A percentile compares a stretch with the other conserved stretches of the same genome.
These are phyloP conservation scores for Enteromius radiatus DNA, from an alignment of 2,797 vertebrate species.

Conservation along the genomic window DNA sequence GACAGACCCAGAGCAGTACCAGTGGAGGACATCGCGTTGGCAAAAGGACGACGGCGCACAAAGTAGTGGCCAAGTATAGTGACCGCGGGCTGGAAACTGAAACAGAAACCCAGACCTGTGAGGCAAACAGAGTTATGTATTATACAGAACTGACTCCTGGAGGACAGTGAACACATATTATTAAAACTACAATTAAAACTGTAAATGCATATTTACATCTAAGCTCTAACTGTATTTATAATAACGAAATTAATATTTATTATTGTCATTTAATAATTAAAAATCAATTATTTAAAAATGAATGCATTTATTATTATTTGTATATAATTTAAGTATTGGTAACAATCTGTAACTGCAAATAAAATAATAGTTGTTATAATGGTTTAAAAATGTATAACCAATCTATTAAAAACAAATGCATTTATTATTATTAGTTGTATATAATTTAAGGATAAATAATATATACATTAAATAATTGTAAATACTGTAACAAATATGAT, in stretches of 20 bases:
- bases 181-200: not conserved
- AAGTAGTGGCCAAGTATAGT: constrained; percentile 93
- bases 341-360: not conserved
- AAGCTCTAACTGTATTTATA: not conserved
- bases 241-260: not conserved
- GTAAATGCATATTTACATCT: not conserved
- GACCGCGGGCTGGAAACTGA: constrained; percentile 91
- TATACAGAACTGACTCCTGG: not conserved
- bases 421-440: not conserved
- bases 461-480: not conserved
- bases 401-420: not conserved
- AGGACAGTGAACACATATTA: not conserved
- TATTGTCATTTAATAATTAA: not conserved
- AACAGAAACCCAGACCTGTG: constrained; percentile 91
- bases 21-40: constrained; percentile 88
- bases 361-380: not conserved
- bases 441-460: not conserved
- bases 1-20: constrained; percentile 90
- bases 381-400: not conserved
- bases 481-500: not conserved
- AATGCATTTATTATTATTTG: not conserved
- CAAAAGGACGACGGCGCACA: constrained; percentile 80
- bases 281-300: not conserved
- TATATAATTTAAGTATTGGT: not conserved
- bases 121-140: not conserved